Conservation (phyloP, 2,113 vertebrate species). For the Sapajus apella region DNA sequence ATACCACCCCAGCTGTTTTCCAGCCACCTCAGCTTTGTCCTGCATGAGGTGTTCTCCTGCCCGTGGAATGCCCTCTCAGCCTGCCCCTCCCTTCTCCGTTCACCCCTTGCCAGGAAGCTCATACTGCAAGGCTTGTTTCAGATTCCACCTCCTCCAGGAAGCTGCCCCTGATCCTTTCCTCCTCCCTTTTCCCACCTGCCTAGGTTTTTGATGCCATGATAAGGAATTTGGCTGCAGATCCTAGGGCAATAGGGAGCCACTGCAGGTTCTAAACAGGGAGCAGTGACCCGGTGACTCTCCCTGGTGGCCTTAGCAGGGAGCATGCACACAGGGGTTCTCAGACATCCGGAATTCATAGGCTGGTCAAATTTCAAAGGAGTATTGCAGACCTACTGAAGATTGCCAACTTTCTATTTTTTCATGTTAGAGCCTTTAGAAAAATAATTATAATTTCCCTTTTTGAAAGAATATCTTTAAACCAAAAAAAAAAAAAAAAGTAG, state of each 20-base stretch:
- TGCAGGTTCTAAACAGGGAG: too few species aligned
- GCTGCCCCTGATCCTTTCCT: not conserved
- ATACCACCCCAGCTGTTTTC: not conserved
- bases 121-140: too few species aligned
- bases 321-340: not conserved
- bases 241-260: not conserved
- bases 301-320: not conserved
- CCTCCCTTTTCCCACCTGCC: not conserved
- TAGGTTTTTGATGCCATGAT: not conserved
- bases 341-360: not conserved
- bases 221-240: not conserved
- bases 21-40: not conserved
- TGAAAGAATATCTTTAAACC: not conserved
- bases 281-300: rapidly evolving
- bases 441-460: not conserved
- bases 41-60: too few species aligned
- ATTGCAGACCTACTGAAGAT: not conserved
- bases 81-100: not conserved
- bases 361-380: not conserved
- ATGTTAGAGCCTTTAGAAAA: not conserved
- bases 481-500: not conserved
- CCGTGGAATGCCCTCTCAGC: too few species aligned
- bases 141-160: not conserved
- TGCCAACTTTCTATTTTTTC: not conserved
- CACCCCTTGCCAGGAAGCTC: not conserved